Conservation (phyloP, 1,140 invertebrate species). For the Pseudomyrmex sp. region DNA sequence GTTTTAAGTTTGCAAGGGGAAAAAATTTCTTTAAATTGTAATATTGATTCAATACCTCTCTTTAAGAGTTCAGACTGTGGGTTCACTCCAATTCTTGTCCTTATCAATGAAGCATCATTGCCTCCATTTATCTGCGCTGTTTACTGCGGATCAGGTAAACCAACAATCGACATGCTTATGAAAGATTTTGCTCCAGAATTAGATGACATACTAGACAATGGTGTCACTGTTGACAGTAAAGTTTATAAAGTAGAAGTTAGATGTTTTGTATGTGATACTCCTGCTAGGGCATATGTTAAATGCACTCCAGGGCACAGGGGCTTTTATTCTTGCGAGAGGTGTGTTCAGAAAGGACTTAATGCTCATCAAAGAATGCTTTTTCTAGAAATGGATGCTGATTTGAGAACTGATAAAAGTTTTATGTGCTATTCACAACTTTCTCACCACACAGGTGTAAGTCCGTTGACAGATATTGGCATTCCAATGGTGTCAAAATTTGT, state of each 20-base stretch:
- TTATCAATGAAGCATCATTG: background rate
- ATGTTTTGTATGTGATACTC: background rate
- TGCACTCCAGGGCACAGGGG: background rate
- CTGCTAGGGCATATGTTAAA: background rate
- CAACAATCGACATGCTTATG: background rate
- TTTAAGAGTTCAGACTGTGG: background rate
- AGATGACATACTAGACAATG: background rate
- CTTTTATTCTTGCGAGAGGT: background rate
- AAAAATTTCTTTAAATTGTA: background rate
- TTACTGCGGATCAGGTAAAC: background rate
- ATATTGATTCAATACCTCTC: background rate
- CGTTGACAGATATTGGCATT: background rate
- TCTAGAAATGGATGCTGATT: background rate
- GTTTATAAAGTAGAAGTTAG: background rate
- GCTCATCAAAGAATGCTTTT: background rate
- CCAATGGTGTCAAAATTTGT: too few species aligned
- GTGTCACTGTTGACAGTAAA: background rate
- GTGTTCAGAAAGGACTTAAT: background rate
- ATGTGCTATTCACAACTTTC: background rate
- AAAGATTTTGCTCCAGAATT: background rate
- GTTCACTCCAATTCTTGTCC: background rate
- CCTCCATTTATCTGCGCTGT: background rate
- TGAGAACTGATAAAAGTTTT: background rate
- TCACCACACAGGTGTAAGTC: background rate
- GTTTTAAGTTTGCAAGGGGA: background rate